phyloP scores from a whole-genome alignment of 2,888 invertebrate genomes.

The Meghimatium bilineatum region DNA sequence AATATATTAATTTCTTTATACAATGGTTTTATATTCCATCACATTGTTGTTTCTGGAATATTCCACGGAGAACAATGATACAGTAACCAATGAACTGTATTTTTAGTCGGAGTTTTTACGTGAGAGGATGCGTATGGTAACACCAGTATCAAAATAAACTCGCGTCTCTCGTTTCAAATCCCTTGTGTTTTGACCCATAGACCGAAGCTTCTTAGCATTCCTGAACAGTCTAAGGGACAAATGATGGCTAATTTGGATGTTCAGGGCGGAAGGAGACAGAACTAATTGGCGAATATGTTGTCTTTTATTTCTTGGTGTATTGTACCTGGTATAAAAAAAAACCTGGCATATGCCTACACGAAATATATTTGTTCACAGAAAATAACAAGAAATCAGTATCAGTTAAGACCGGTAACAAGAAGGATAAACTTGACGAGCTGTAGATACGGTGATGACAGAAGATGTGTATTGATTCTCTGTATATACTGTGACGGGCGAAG shows the following conservation, averaged over 20 bases:
- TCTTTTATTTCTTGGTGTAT: background rate
- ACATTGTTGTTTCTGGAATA: no score
- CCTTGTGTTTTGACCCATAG: background rate
- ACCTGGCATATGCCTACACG: no score
- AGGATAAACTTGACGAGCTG: no score
- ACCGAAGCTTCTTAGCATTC: conserved; percentile 11
- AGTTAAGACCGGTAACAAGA: no score
- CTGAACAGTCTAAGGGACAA: background rate
- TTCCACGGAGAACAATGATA: background rate
- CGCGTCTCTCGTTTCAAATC: conserved; percentile 2
- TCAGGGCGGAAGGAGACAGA: background rate
- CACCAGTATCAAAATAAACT: background rate
- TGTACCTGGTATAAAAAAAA: background rate
- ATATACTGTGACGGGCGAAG: no score
- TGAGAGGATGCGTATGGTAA: background rate
- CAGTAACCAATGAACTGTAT: conserved; percentile 11
- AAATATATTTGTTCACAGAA: no score
- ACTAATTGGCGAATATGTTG: background rate
- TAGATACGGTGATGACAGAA: no score
- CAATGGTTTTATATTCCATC: no score
- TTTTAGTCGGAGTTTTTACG: background rate
- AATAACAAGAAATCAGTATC: no score
- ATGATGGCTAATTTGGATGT: background rate
- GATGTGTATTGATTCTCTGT: no score
- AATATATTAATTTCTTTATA: no score